Percentiles rank a stretch among this genome's conserved stretches.
Conservation (phyloP, 2,113 vertebrate species). For the Psammodynastes pulverulentus region DNA sequence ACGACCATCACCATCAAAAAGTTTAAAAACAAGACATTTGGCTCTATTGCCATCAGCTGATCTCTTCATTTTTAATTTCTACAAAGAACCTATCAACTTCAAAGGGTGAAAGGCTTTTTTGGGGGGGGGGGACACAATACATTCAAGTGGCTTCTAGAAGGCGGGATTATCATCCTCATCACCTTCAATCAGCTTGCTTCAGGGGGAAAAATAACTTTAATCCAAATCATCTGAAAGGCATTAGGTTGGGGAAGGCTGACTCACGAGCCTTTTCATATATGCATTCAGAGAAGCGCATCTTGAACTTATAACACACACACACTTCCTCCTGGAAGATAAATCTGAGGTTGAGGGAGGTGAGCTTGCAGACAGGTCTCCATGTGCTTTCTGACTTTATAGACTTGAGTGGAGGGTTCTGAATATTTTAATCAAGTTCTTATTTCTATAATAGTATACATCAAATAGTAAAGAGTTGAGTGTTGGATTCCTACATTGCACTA, state of each 20-base stretch:
- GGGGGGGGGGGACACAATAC: no score
- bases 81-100: not conserved
- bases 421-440: not conserved
- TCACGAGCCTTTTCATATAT: not conserved
- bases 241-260: not conserved
- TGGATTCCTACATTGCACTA: not conserved
- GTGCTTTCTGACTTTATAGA: not conserved
- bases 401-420: not conserved
- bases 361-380: not conserved
- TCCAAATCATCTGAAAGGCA: not conserved
- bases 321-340: not conserved
- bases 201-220: not conserved
- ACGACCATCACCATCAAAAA: not conserved
- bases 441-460: conserved; percentile 4
- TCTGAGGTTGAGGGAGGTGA: not conserved
- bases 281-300: not conserved
- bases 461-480: conserved; percentile 24
- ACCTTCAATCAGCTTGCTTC: not conserved
- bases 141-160: not conserved
- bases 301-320: not conserved
- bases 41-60: not conserved
- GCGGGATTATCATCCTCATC: not conserved
- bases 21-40: conserved; percentile 10
- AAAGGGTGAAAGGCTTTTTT: conserved; percentile 40
- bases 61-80: not conserved